Evolutionary conservation across 2,888 invertebrate species (phyloP), one percentile per base, ranked within the genome.

Genomic region (Drosophila bunnanda): DNA sequence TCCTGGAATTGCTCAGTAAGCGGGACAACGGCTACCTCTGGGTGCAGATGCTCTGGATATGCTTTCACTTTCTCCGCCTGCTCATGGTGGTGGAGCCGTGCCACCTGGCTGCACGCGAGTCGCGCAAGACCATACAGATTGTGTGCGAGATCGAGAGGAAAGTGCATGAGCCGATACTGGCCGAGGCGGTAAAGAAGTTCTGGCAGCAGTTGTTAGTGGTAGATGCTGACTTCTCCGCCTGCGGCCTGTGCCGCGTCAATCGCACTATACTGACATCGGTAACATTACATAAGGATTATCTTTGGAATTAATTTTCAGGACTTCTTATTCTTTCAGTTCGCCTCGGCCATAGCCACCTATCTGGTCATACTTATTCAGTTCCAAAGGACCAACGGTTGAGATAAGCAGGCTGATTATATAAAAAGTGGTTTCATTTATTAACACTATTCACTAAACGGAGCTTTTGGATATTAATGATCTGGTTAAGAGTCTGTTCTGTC

Each of bases 291-390:
- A 10, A 5, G 8, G 4, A 15, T 2, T 43, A n/a, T 15, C 2
- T 25, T 44, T 57, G 7, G 20, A 4, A 4, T 15, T 9, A 34
- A 34, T 9, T 15, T 15, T 4, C 25, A 36, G n/a, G 4, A 34
- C 39, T 39, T 28, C 13, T 61, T 91, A 2, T 12, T 1, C n/a
- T 39, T 57, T 17, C 81, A 94, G 94, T 93, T 93, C 60, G 92
- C 93, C 6, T 93, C 93, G 4, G 93, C 93, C 15, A 93, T 94
- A 30, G 93, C 93, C 22, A 94, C 94, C 12, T 94, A 94, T 81
- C 90, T 94, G 61, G 93, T 94, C 4, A 94, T 94, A 76, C 89
- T 94, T 30, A 93, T 94, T 75, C 94, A 94, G 82, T 94, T 94
- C 79, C 93, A 94, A 89, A 93, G 92, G 58, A 93, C 93, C 2